phyloP scores from a whole-genome alignment of 1,140 invertebrate species.

The Oscheius sp. region DNA sequence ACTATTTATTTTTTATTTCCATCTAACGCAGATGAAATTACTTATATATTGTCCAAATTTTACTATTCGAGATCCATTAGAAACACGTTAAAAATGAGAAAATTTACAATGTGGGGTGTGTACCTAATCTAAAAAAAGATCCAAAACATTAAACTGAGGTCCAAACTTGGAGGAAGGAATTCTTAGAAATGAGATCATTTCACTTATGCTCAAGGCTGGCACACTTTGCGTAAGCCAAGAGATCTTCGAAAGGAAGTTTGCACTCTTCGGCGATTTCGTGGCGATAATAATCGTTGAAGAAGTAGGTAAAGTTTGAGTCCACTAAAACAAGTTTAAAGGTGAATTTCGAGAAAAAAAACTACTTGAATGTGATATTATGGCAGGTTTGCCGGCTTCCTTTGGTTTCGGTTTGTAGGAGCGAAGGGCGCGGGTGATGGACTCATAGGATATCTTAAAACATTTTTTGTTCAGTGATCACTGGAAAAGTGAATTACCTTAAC shows the following conservation, averaged over 20 bases:
- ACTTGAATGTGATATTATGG: background rate
- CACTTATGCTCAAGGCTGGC: background rate
- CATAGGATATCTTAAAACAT: background rate
- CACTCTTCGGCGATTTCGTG: background rate
- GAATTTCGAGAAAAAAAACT: background rate
- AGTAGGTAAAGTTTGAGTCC: background rate
- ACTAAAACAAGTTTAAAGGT: background rate
- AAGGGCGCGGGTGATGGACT: background rate
- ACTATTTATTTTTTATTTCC: no score
- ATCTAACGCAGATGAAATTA: no score
- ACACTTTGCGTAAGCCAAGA: background rate
- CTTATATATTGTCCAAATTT: no score
- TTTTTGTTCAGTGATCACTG: background rate
- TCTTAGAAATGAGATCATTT: background rate
- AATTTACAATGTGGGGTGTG: no score
- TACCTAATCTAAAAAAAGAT: no score
- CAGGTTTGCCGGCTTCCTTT: background rate
- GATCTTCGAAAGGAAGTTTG: background rate
- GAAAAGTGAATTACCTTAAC: background rate
- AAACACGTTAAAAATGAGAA: no score
- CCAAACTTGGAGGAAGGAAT: no score
- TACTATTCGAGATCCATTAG: no score
- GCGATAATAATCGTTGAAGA: background rate
- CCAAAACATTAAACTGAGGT: no score
- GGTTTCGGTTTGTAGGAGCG: background rate